Conservation (phyloP, 2,113 vertebrate genomes). For the Pedetes capensis region DNA sequence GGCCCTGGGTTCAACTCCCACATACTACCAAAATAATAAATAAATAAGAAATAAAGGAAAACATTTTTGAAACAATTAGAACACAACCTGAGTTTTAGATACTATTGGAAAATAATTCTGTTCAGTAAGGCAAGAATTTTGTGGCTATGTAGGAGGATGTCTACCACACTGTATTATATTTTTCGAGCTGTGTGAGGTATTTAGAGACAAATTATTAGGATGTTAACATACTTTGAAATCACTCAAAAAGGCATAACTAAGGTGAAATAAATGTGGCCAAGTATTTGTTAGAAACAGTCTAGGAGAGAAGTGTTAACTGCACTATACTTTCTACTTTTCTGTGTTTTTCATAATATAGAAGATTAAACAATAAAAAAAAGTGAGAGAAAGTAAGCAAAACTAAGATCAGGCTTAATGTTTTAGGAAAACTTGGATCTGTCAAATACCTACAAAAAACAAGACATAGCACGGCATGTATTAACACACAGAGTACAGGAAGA, state of each 20-base stretch:
- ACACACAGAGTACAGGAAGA: rapidly evolving
- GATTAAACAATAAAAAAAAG: not conserved
- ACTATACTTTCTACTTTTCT: not conserved
- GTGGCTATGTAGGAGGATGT: not conserved
- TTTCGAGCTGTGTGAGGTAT: not conserved
- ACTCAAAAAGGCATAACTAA: not conserved
- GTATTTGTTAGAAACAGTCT: rapidly evolving
- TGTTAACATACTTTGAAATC: not conserved
- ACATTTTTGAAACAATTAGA: not conserved
- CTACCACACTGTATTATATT: not conserved
- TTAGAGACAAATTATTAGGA: too few relatives aligned
- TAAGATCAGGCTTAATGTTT: rapidly evolving
- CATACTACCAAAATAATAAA: too few relatives aligned
- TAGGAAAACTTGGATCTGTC: not conserved
- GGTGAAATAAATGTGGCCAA: not conserved
- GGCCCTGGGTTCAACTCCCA: too few relatives aligned
- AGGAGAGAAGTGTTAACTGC: not conserved
- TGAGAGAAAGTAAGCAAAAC: not conserved
- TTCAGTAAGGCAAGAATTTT: too few relatives aligned
- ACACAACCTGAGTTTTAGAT: not conserved
- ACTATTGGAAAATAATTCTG: not conserved
- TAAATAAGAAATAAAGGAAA: too few relatives aligned
- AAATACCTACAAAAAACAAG: rapidly evolving
- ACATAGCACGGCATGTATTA: rapidly evolving
- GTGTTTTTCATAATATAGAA: not conserved